Base-by-base conservation (phyloP, 1,140 invertebrate genomes). In the Drosophila tani region DNA sequence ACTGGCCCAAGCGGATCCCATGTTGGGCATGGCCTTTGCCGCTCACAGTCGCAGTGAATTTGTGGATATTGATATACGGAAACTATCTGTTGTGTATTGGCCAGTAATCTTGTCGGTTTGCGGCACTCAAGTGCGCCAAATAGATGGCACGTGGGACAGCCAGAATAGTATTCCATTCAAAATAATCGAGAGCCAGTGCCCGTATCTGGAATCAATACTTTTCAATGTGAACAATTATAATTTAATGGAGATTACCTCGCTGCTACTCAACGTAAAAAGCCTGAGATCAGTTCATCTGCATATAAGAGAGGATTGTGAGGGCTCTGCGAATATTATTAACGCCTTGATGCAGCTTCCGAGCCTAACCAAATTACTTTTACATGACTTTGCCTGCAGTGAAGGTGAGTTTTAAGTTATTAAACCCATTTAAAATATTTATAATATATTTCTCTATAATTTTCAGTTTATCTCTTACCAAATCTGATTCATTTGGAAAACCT, bases 211-310 rank as follows among this genome's bases (percentile, higher is more conserved):
- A 24, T 32, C 27, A 4, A 55, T 63, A 11, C 38, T 40, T 12
- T 17, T 41, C 3, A 56, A 56, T 55, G 60, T 41, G n/a, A 55
- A 40, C 1, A n/a, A 27, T 15, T 3, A 24, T 8, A 55, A 63
- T 11, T 55, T 49, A 17, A 55, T 17, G 9, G 32, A 63, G 12
- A 41, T 63, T 14, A 15, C 12, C 1, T 19, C 47, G 12, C 3
- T 63, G 35, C 9, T 63, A 1, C 19, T 2, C 11, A 63, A 55
- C 0, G 12, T 21, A n/a, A 63, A 19, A 40, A 63, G n/a, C 6
- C n/a, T 63, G 0, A 41, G n/a, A 17, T 19, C 60, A 7, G 47
- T 63, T 11, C 60, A 63, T 6, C 35, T 63, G 7, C 35, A 41
- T 29, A 27, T 63, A 3, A 7, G 12, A 5, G 49, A 1, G 4